phyloP scores from a whole-genome alignment of 2,797 vertebrate genomes.

The Austrolebias charrua region DNA sequence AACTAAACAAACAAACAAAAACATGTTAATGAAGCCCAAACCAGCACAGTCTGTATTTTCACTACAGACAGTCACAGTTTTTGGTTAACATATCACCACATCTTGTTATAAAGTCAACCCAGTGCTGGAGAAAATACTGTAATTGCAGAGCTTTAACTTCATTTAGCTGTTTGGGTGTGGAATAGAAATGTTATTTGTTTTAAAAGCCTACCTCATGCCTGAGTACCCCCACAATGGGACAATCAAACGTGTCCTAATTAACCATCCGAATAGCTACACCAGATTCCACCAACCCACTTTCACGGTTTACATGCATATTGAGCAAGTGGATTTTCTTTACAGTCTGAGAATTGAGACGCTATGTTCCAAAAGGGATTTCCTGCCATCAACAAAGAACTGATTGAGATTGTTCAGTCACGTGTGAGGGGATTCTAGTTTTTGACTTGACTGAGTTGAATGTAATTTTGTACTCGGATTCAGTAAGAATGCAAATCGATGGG shows the following conservation, averaged over 20 bases:
- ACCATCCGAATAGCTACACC: conserved; percentile 8
- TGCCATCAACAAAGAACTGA: conserved; percentile 46
- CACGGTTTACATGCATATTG: conserved; percentile 22
- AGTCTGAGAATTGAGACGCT: conserved; percentile 44
- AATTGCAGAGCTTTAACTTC: conserved; percentile 17
- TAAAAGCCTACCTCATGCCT: neutral
- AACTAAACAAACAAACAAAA: too few species aligned
- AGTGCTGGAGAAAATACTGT: neutral
- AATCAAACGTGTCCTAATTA: conserved; percentile 21
- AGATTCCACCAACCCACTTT: conserved; percentile 35
- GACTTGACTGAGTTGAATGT: conserved; percentile 46
- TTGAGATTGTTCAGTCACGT: conserved; percentile 43
- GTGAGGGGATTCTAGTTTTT: conserved; percentile 44
- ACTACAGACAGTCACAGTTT: neutral
- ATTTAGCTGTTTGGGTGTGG: conserved; percentile 9
- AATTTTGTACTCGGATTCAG: conserved; percentile 33
- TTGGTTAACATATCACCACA: conserved; percentile 29
- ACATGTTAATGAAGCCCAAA: neutral
- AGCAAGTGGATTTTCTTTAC: conserved; percentile 42
- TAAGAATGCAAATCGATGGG: conserved; percentile 36
- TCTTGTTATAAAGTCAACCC: conserved; percentile 8
- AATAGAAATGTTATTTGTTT: conserved; percentile 2
- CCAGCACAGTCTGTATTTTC: conserved; percentile 1
- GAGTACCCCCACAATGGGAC: neutral
- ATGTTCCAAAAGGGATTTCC: conserved; percentile 43